Evolutionary conservation across 2,888 invertebrate species (phyloP), one percentile per base, ranked within the genome.

Genomic region (Volucella inflata): DNA sequence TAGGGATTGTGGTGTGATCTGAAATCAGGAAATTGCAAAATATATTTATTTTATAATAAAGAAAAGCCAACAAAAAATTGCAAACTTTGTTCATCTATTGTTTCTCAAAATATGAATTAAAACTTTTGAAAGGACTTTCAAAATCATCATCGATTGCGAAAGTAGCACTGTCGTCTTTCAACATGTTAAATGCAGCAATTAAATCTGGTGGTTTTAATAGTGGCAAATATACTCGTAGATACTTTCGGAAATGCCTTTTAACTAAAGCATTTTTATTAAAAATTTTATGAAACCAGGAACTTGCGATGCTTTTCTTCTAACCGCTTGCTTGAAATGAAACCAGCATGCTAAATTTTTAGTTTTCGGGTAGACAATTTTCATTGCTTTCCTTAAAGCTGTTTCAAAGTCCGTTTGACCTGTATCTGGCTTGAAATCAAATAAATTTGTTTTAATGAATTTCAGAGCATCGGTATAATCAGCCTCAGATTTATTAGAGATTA

Each of bases 391-490:
- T 53, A 59, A 64, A 38, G 59, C 59, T 50, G 4, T n/a, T 65
- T 72, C 70, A 78, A 64, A 78, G 44, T 62, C 70, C 64, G 57
- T 70, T 60, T 50, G 62, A 57, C 71, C 11, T n/a, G 70, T 48
- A 50, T 59, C 51, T 62, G 55, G 38, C 8, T 53, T 77, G 16
- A 68, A 53, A 21, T 70, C 51, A 68, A 70, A 77, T 70, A 48
- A 55, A 55, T 62, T 77, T 38, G 68, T 40, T 36, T 67, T 64
- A 8, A 64, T 16, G 36, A 38, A 55, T 48, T 62, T 36, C 30
- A 62, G 53, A 46, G 53, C 64, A 64, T 55, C 40, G 21, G 55
- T 55, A 59, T 50, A 67, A 76, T 57, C 67, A 50, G 46, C 67
- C 50, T 50, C 50, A 11, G 67, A 75, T 44, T 75, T 67, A 17